A percentile compares a stretch with the other conserved stretches of the same genome.
These are phyloP conservation scores for Ahaetulla prasina DNA, from an alignment of 2,113 vertebrate genomes.

Conservation along the genomic window DNA sequence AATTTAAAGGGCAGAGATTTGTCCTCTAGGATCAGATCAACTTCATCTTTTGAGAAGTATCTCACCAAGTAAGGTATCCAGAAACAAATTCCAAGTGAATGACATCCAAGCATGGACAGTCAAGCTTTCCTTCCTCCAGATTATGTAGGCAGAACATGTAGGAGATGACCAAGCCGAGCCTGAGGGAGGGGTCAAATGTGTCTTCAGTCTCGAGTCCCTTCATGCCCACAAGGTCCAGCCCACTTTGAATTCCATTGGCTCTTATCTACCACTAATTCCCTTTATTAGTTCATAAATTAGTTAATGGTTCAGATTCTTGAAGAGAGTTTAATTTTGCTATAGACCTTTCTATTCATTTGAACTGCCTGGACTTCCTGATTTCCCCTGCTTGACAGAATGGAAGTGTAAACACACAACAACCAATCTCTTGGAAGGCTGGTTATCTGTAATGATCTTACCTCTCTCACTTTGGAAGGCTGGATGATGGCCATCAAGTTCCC, in stretches of 20 bases:
- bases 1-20: background rate
- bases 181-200: background rate
- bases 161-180: background rate
- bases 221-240: background rate
- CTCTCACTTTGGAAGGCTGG: constrained; percentile 66
- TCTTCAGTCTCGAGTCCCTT: background rate
- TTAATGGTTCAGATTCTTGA: background rate
- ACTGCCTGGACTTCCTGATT: background rate
- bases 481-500: constrained; percentile 72
- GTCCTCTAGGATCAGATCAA: background rate
- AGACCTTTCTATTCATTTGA: background rate
- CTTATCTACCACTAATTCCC: background rate
- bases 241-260: background rate
- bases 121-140: background rate
- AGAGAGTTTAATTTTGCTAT: background rate
- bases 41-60: background rate
- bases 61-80: background rate
- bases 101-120: background rate
- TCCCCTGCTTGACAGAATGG: background rate
- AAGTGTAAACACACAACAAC: background rate
- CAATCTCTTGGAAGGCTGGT: background rate
- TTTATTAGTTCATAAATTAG: background rate
- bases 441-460: constrained; percentile 63
- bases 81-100: background rate
- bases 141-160: background rate